phyloP scores from a whole-genome alignment of 2,888 invertebrate genomes.

The Biston betularia region DNA sequence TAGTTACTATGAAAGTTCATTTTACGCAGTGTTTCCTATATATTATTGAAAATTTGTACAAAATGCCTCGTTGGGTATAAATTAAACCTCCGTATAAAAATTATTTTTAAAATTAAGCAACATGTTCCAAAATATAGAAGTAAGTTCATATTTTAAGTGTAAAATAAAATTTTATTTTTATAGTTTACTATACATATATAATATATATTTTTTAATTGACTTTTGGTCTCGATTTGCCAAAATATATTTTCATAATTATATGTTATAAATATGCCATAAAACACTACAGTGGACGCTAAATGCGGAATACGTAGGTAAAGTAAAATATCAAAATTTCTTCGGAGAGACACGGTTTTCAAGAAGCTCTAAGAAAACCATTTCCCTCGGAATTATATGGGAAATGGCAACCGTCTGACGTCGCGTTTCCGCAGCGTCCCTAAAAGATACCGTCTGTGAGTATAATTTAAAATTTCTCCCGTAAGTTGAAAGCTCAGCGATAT shows the following conservation, averaged over 20 bases:
- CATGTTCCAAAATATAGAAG: conserved; percentile 60
- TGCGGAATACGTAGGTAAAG: conserved; percentile 17
- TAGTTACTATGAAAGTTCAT: not conserved
- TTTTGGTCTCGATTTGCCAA: conserved; percentile 69
- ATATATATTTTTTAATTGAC: conserved; percentile 79
- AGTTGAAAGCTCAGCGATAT: conserved; percentile 68
- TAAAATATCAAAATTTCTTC: conserved; percentile 26
- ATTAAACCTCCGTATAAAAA: conserved; percentile 35
- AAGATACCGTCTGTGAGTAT: conserved; percentile 40
- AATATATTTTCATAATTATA: conserved; percentile 43
- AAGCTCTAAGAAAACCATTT: conserved; percentile 39
- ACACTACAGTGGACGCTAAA: conserved; percentile 33
- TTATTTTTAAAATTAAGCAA: conserved; percentile 18
- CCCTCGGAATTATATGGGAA: conserved; percentile 38
- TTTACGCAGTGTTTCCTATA: conserved; percentile 2
- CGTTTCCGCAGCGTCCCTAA: conserved; percentile 34
- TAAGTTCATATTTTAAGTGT: conserved; percentile 52
- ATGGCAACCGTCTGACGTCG: conserved; percentile 36
- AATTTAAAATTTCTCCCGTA: conserved; percentile 40
- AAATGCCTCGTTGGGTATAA: conserved; percentile 14
- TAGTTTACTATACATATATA: conserved; percentile 59
- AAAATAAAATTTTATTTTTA: conserved; percentile 53
- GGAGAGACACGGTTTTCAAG: conserved; percentile 22
- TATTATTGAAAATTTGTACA: conserved; percentile 15
- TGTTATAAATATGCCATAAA: conserved; percentile 36